Percentiles rank a stretch among this genome's conserved stretches.
phyloP scores from a whole-genome alignment of 2,797 vertebrate genomes.

The Menidia menidia region DNA sequence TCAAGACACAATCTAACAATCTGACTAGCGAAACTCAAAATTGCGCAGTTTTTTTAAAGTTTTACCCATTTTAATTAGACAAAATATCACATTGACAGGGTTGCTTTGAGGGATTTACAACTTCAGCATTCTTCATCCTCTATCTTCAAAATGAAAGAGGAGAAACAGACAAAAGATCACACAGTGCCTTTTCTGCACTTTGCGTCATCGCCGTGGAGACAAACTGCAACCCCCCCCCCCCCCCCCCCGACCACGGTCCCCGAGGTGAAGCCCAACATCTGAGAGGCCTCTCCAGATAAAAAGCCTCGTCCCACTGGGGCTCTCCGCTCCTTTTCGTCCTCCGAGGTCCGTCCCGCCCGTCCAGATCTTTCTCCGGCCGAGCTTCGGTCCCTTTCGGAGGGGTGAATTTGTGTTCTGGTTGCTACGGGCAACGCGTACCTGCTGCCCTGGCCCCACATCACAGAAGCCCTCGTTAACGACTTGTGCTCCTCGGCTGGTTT shows the following conservation, averaged over 20 bases:
- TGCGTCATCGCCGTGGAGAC: neutral
- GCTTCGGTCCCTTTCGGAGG: constrained; percentile 12
- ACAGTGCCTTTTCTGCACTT: neutral
- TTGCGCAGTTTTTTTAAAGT: no score
- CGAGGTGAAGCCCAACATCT: constrained; percentile 39
- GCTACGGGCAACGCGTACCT: constrained; percentile 38
- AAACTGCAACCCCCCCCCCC: neutral
- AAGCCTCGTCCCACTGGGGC: constrained; percentile 31
- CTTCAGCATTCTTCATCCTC: neutral
- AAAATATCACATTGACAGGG: no score
- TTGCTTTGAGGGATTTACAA: neutral
- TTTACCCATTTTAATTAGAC: no score
- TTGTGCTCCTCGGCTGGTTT: constrained; percentile 32
- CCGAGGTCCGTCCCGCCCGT: constrained; percentile 6
- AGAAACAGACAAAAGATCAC: neutral
- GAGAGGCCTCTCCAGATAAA: constrained; percentile 28
- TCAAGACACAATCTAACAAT: no score
- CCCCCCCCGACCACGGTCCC: neutral
- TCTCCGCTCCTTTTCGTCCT: constrained; percentile 23
- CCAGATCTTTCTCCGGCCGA: neutral
- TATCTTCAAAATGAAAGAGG: neutral
- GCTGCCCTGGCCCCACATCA: constrained; percentile 40
- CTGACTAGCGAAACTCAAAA: no score
- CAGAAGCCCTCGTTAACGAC: constrained; percentile 27
- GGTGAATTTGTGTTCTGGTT: constrained; percentile 28